Conservation (phyloP, 2,888 invertebrate species). For the Protodeltote pygarga region DNA sequence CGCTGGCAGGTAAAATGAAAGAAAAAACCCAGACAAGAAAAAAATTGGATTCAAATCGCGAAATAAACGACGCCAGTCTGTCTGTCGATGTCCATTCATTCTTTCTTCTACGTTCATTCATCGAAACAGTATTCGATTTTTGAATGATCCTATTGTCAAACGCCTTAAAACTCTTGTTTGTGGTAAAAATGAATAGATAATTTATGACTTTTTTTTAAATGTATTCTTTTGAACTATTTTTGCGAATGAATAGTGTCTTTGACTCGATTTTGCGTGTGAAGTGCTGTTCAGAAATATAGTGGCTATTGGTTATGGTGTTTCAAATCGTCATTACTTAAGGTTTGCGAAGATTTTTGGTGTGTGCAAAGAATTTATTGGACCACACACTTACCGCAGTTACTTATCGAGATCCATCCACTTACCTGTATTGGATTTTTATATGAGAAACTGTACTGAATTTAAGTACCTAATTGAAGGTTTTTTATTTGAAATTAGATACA, state of each 20-base stretch:
- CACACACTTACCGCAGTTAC: slow-evolving; percentile 20
- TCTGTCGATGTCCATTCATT: slow-evolving; percentile 61
- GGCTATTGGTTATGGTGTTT: slow-evolving; percentile 36
- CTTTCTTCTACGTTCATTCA: slow-evolving; percentile 53
- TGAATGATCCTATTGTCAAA: slow-evolving; percentile 49
- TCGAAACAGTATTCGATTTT: slow-evolving; percentile 44
- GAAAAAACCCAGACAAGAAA: slow-evolving; percentile 29
- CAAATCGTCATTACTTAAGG: slow-evolving; percentile 37
- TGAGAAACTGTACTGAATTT: too few relatives aligned
- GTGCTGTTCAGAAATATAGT: slow-evolving; percentile 34
- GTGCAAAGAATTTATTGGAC: slow-evolving; percentile 16
- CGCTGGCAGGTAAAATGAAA: slow-evolving; percentile 39
- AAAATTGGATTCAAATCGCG: slow-evolving; percentile 55
- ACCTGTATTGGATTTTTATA: too few relatives aligned
- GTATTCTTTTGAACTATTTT: slow-evolving; percentile 25
- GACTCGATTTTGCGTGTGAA: slow-evolving; percentile 49
- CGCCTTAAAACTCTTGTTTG: slow-evolving; percentile 44
- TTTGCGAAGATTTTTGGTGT: slow-evolving; percentile 6
- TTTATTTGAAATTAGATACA: too few relatives aligned
- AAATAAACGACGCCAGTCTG: slow-evolving; percentile 65
- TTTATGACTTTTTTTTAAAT: slow-evolving; percentile 39
- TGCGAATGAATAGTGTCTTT: slow-evolving; percentile 41
- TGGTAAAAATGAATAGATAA: slow-evolving; percentile 45
- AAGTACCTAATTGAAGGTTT: too few relatives aligned
- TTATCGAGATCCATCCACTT: too few relatives aligned